Conservation (phyloP, 1,140 invertebrate genomes). For the Dreissena rostriformis region DNA sequence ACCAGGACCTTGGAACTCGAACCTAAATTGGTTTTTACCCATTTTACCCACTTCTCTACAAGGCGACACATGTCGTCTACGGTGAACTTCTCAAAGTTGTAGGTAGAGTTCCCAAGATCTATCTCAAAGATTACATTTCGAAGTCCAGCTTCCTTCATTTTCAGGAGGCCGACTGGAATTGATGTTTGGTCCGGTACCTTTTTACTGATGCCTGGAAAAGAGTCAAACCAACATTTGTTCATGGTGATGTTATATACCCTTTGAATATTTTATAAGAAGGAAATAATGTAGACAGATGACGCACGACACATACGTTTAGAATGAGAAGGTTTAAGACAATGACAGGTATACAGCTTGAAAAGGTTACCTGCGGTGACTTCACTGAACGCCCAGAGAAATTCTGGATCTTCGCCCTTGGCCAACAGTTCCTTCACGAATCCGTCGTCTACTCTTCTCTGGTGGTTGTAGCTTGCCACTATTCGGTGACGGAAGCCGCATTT, state of each 20-base stretch:
- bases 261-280: no score
- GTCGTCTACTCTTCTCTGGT: slow-evolving; percentile 21
- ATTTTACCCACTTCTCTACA: slow-evolving; percentile 13
- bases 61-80: slow-evolving; percentile 25
- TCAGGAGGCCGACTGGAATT: slow-evolving; percentile 10
- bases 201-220: slow-evolving; percentile 12
- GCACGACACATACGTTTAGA: no score
- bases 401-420: slow-evolving; percentile 21
- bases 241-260: no score
- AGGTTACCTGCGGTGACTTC: slow-evolving; percentile 29
- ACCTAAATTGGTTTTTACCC: background rate
- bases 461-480: slow-evolving; percentile 20
- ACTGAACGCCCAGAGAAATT: slow-evolving; percentile 24
- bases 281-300: no score
- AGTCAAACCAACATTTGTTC: no score
- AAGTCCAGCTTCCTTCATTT: slow-evolving; percentile 13
- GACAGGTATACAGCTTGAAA: no score
- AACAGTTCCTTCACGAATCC: slow-evolving; percentile 26
- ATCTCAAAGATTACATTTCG: slow-evolving; percentile 30
- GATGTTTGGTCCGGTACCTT: slow-evolving; percentile 17
- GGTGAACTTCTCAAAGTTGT: slow-evolving; percentile 30
- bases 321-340: no score
- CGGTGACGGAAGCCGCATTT: slow-evolving; percentile 31
- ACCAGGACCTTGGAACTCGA: slow-evolving; percentile 5
- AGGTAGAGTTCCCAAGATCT: slow-evolving; percentile 19